Conservation (phyloP, 2,113 vertebrate genomes). For the Archocentrus centrarchus region DNA sequence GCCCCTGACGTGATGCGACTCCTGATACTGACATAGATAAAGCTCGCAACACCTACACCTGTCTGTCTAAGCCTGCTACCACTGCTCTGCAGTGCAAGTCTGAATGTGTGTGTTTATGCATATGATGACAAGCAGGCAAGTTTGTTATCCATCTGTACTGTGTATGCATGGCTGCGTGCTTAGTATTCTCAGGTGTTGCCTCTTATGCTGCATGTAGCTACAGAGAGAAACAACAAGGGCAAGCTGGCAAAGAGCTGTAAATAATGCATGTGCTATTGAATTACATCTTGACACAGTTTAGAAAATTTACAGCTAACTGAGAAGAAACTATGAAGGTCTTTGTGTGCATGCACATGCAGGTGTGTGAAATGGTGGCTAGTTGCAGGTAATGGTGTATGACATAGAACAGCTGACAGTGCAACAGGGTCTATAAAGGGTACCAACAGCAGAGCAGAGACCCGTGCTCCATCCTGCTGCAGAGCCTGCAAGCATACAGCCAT, state of each 20-base stretch:
- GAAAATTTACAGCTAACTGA: slow-evolving; percentile 19
- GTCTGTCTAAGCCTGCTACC: slow-evolving; percentile 18
- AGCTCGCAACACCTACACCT: slow-evolving; percentile 40
- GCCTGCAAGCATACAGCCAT: slow-evolving; percentile 59
- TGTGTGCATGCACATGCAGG: slow-evolving; percentile 4
- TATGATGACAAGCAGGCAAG: slow-evolving; percentile 36
- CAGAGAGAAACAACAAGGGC: slow-evolving; percentile 43
- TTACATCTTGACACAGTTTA: slow-evolving; percentile 54
- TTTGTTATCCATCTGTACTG: slow-evolving; percentile 56
- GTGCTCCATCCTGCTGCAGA: slow-evolving; percentile 30
- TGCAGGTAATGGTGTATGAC: slow-evolving; percentile 70
- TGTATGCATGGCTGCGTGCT: slow-evolving; percentile 53
- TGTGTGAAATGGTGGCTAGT: slow-evolving; percentile 28
- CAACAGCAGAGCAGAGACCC: slow-evolving; percentile 34
- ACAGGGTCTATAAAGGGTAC: slow-evolving; percentile 31
- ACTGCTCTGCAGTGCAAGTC: background rate
- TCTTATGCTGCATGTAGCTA: slow-evolving; percentile 29
- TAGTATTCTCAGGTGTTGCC: slow-evolving; percentile 58
- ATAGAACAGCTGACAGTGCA: slow-evolving; percentile 60
- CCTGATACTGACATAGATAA: slow-evolving; percentile 56
- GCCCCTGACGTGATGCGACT: slow-evolving; percentile 64
- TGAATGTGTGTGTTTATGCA: background rate
- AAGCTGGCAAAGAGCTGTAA: slow-evolving; percentile 52
- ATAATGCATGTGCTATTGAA: slow-evolving; percentile 61
- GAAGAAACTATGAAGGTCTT: slow-evolving; percentile 20